Percentiles rank a stretch among this genome's conserved stretches.
These are phyloP conservation scores for Tipula lateralis DNA, from an alignment of 2,888 invertebrate genomes.

Conservation along the genomic window DNA sequence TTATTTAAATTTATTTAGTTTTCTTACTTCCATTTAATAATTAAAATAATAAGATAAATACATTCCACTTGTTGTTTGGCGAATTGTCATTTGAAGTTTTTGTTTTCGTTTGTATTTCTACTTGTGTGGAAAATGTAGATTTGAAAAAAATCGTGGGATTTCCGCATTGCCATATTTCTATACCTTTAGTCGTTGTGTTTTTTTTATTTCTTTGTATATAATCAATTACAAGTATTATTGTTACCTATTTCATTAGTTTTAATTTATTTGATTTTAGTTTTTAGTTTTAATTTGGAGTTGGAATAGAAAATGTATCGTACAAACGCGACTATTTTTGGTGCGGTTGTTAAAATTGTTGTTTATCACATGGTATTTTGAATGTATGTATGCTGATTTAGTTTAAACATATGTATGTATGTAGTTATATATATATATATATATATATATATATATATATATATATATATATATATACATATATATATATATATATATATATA, in stretches of 20 bases:
- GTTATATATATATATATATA: too few relatives aligned
- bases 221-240: background rate
- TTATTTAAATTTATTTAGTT: background rate
- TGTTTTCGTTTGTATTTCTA: background rate
- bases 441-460: too few relatives aligned
- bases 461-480: too few relatives aligned
- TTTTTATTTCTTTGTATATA: background rate
- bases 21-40: background rate
- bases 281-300: background rate
- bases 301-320: background rate
- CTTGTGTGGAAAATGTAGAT: background rate
- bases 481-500: too few relatives aligned
- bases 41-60: background rate
- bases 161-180: constrained; percentile 2
- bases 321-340: background rate
- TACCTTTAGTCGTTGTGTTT: background rate
- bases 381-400: too few relatives aligned
- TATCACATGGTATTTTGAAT: too few relatives aligned
- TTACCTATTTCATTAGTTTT: constrained; percentile 1
- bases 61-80: background rate
- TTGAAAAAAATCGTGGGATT: constrained; percentile 24
- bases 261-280: background rate
- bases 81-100: background rate
- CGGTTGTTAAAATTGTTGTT: background rate
- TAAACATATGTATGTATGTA: too few relatives aligned